Base-by-base conservation (phyloP, 2,797 vertebrate genomes). In the Schizopygopsis pylzovi region DNA sequence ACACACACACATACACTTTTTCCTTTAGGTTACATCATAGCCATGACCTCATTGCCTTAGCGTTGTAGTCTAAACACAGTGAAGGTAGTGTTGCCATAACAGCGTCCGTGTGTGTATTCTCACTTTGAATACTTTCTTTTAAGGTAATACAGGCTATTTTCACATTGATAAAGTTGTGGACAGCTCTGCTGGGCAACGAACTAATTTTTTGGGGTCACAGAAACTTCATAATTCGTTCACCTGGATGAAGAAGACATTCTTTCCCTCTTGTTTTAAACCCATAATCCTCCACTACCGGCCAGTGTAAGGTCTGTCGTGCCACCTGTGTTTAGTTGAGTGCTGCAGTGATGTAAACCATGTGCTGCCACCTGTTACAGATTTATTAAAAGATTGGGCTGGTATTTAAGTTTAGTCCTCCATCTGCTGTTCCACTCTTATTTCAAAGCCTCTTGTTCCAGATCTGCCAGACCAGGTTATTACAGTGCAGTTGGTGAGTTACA, bases 41-140 rank as follows among this genome's bases (percentile, higher is more conserved):
- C 70, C 87, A 95, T 95, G 91, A 95, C 93, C 93, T 95, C 94
- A 95, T 83, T 84, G 86, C 87, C 37, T 90, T 76, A 83, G 88
- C 8, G 87, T 87, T 86, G 61, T 65, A 91, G 91, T 91, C 93
- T 90, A 94, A 95, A 95, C 92, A 94, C 90, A 88, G 88, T 88
- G 86, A 86, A 90, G 90, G 91, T 91, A 87, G 90, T 92, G 94
- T 95, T 95, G 93, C 94, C 92, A 95, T 93, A 94, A 94, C 94
- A 95, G 89, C 90, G 88, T 91, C 89, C 78, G 71, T 81, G 79
- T 65, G 54, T 49, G 22, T 83, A 71, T 73, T 39, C 82, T 83
- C 45, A 20, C 37, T 73, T 33, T 33, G 75, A 70, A 56, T 47
- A 68, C 73, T 77, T 65, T 67, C 41, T 47, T 63, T 63, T 65